Evolutionary conservation across 1,140 invertebrate genomes (phyloP), one percentile per base, ranked within the genome.

Genomic region (Lutraria rhynchaena): DNA sequence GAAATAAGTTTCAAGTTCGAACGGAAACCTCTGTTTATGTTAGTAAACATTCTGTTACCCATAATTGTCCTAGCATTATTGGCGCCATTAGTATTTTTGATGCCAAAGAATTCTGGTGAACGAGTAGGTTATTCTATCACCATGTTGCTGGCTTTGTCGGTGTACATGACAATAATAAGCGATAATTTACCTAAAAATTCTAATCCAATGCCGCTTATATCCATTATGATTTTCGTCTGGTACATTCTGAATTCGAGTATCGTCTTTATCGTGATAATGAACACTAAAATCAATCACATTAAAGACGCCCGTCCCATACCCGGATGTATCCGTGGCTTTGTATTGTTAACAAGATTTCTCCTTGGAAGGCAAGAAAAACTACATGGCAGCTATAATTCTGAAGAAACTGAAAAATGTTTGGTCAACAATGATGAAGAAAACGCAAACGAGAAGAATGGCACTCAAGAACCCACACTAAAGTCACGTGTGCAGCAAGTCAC

Each of bases 131-230:
- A 31, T 24, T 5, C 73, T 19, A 31, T 76, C 11, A 76, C 73
- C 3, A 51, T 63, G n/a, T 24, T 76, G 24, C 44, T 76, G 2
- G 73, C 73, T 13, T 29, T 76, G 15, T 76, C 73, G 11, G 73
- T 76, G 1, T 76, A 76, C 33, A 76, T 76, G 73, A 76, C 73
- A 1, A 61, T 76, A 9, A 29, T 76, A 7, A 51, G 37, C 31
- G 73, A 63, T 19, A 58, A 76, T 31, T 24, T 76, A 9, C 73
- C 73, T 3, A n/a, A 61, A 5, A 61, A 61, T 22, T 76, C 55
- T 0, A 19, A 61, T 13, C 58, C 73, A 22, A 63, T 63, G 44
- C 73, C 73, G 24, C n/a, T 61, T 35, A 49, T 76, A 11, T 61
- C 73, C 2, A 41, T 61, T 15, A n/a, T 76, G 35, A 41, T 76